Conservation (phyloP, 2,888 invertebrate species). For the Philonicus albiceps region DNA sequence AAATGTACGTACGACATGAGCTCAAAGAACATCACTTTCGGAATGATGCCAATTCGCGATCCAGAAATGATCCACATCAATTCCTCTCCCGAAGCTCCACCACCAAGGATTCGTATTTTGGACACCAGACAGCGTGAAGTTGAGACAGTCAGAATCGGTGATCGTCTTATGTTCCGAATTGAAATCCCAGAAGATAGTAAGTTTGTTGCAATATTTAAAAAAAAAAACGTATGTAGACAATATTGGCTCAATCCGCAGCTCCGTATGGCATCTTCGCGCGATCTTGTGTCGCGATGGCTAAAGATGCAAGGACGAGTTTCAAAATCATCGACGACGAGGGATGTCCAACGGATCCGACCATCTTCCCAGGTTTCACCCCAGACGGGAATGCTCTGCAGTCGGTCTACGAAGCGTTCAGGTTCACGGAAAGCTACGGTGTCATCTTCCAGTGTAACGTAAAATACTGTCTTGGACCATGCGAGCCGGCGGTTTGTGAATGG, state of each 20-base stretch:
- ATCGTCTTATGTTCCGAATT: conserved; percentile 92
- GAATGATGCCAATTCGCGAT: conserved; percentile 96
- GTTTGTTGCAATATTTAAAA: conserved; percentile 55
- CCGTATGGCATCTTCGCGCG: conserved; percentile 95
- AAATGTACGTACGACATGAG: conserved; percentile 97
- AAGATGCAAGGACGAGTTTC: conserved; percentile 94
- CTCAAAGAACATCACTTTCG: conserved; percentile 94
- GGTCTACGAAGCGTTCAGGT: conserved; percentile 92
- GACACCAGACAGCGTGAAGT: conserved; percentile 87
- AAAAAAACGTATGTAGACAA: background rate
- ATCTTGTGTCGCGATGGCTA: conserved; percentile 96
- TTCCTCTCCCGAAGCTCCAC: conserved; percentile 92
- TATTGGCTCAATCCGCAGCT: conserved; percentile 69
- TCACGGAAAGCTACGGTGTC: conserved; percentile 94
- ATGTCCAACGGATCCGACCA: conserved; percentile 91
- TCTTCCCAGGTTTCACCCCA: conserved; percentile 91
- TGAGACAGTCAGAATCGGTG: conserved; percentile 93
- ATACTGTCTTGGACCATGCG: conserved; percentile 93
- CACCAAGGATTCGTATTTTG: conserved; percentile 90
- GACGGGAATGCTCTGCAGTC: conserved; percentile 91
- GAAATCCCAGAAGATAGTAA: conserved; percentile 96
- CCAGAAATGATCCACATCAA: conserved; percentile 97
- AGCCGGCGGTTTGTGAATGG: conserved; percentile 92
- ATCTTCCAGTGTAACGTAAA: conserved; percentile 98
- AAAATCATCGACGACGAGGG: conserved; percentile 96